Conservation (phyloP, 2,113 vertebrate genomes). For the Papio anubis region DNA sequence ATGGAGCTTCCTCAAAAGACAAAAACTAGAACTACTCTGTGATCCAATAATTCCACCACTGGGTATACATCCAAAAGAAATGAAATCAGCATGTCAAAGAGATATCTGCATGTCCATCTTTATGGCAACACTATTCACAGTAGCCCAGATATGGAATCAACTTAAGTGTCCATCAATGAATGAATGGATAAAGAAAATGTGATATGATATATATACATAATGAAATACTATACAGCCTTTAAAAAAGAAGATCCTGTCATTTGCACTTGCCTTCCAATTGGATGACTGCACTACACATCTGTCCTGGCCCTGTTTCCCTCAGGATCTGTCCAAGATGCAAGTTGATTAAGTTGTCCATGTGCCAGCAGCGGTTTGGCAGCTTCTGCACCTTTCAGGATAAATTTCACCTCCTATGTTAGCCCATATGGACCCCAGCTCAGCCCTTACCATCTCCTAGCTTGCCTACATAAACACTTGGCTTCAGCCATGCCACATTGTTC, state of each 20-base stretch:
- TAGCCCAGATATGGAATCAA: no score
- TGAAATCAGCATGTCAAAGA: not conserved
- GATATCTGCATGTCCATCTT: rapidly evolving
- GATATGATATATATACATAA: not conserved
- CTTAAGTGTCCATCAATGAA: not conserved
- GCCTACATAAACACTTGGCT: not conserved
- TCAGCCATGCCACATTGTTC: no score
- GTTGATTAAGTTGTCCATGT: no score
- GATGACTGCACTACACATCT: rapidly evolving
- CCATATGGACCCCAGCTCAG: not conserved
- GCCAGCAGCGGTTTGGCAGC: rapidly evolving
- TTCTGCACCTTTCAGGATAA: not conserved
- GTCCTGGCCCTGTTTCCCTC: rapidly evolving
- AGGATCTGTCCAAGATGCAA: no score
- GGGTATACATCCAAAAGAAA: not conserved
- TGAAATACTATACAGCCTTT: not conserved
- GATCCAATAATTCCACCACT: not conserved
- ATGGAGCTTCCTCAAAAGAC: not conserved
- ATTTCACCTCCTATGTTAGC: rapidly evolving
- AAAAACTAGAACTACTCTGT: not conserved
- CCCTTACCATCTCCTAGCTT: not conserved
- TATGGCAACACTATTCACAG: not conserved
- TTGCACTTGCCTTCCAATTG: not conserved
- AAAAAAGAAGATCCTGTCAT: not conserved
- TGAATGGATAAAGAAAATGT: not conserved